These are phyloP conservation scores for Acanthiza pusilla DNA, from an alignment of 2,797 vertebrate genomes.

Conservation along the genomic window DNA sequence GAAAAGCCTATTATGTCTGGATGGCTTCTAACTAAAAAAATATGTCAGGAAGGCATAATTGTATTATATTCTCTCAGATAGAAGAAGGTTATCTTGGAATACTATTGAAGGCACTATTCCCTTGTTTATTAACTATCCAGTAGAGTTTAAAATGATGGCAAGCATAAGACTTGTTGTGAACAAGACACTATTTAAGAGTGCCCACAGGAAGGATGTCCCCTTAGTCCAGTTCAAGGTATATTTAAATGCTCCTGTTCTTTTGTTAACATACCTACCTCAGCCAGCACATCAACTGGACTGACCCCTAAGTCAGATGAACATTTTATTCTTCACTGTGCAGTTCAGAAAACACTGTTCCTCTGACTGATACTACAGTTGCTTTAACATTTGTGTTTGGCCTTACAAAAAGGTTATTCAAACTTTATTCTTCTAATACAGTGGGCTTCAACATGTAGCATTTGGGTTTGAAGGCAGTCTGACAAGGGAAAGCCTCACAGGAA, in stretches of 20 bases:
- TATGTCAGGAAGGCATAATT: not conserved
- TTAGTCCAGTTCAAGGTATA: not conserved
- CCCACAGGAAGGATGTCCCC: not conserved
- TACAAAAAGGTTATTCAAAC: not conserved
- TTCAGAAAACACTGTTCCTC: not conserved
- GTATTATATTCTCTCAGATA: not conserved
- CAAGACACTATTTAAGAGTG: not conserved
- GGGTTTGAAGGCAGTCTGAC: not conserved
- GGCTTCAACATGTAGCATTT: not conserved
- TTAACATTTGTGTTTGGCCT: not conserved
- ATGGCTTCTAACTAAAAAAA: not conserved
- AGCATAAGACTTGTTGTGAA: not conserved
- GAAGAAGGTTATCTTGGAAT: not conserved
- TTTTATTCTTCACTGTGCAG: not conserved
- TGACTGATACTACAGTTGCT: not conserved
- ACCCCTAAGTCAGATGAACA: not conserved
- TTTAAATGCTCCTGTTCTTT: not conserved
- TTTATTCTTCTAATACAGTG: not conserved
- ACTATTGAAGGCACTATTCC: not conserved
- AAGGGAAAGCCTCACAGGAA: not conserved
- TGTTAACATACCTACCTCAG: not conserved
- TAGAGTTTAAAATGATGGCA: not conserved
- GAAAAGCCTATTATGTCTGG: constrained; percentile 4
- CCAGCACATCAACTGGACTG: not conserved
- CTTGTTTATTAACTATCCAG: not conserved